These are phyloP conservation scores for Zapus hudsonius DNA, from an alignment of 2,113 vertebrate genomes.

Conservation along the genomic window DNA sequence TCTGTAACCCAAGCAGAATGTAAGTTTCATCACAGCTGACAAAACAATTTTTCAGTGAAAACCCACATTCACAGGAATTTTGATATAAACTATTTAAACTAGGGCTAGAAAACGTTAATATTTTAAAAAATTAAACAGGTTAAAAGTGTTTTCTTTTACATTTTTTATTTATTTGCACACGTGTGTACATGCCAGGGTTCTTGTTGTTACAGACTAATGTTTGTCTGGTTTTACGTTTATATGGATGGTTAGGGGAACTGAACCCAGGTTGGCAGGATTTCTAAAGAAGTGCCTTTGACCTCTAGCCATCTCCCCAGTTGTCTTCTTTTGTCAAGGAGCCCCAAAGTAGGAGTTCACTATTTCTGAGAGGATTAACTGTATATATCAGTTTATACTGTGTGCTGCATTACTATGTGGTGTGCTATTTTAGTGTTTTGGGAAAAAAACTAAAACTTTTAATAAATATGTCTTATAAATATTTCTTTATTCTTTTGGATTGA, in stretches of 20 bases:
- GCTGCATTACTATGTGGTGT: background rate
- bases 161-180: too few relatives aligned
- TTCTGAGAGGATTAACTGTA: background rate
- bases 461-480: constrained; percentile 18
- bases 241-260: background rate
- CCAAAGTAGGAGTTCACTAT: background rate
- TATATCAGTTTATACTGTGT: background rate
- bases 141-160: too few relatives aligned
- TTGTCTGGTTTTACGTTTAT: background rate
- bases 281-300: background rate
- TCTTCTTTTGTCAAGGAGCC: background rate
- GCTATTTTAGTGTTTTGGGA: constrained; percentile 56
- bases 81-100: constrained; percentile 67
- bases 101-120: constrained; percentile 55
- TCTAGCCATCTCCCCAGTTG: too few relatives aligned
- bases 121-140: constrained; percentile 27
- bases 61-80: constrained; percentile 76
- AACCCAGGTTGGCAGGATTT: background rate
- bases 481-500: constrained; percentile 41
- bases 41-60: constrained; percentile 77
- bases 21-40: constrained; percentile 71
- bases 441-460: constrained; percentile 66
- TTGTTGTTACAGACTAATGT: background rate
- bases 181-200: background rate
- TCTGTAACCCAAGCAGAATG: constrained; percentile 66